Evolutionary conservation across 2,888 invertebrate species (phyloP), one percentile per base, ranked within the genome.

Genomic region (Tortricodes alternella): DNA sequence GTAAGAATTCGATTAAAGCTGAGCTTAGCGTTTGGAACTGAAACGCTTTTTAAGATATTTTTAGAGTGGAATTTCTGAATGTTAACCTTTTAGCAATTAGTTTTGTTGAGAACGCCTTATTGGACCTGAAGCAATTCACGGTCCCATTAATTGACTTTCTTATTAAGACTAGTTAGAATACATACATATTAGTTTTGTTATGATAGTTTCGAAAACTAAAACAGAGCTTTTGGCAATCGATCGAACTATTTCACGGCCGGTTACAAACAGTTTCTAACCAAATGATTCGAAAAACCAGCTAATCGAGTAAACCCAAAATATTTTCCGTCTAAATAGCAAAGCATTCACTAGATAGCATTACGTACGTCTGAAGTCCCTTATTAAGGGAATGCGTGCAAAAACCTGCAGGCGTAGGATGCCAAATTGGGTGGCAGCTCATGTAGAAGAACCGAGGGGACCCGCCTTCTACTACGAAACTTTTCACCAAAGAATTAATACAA

Each of bases 381-480:
- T 72, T 70, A 74, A 73, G 68, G 76, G 74, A 76, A 77, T 76
- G 78, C 74, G 74, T 71, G 76, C 74, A 82, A 83, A 83, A 84
- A 83, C 76, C 77, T 72, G 77, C 73, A 74, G 68, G 68, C 67
- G 68, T 66, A 52, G 70, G 55, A 58, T 67, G 74, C 77, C 79
- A 76, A 80, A 83, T 83, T 82, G 79, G 77, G 79, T 75, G 76
- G 67, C 68, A 74, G 73, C 68, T 80, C 78, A 76, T 73, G 75
- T 69, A 78, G 78, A 79, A 78, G 74, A 67, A 61, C 64, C 65
- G 71, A 68, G 73, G 75, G 74, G 62, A 60, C 48, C 51, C 59
- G 43, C 46, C 60, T 59, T 43, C 59, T 61, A 61, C 46, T 53
- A 29, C 21, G 37, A 18, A 49, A 38, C 23, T 21, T 37, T 44